Conservation (phyloP, 2,113 vertebrate species). For the human region GRCh38 chr2:144349501-144350000, state of each 20-base stretch:
- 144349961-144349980: slow-evolving; percentile 52
- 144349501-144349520: not conserved
- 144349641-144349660: not conserved
- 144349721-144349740: not conserved
- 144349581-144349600: not conserved
- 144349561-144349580: not conserved
- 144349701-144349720: not conserved
- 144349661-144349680: not conserved
- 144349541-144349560: not conserved
- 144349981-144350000: slow-evolving; percentile 31
- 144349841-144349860: slow-evolving; percentile 58
- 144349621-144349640: not conserved
- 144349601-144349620: not conserved
- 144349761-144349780: not conserved
- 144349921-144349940: slow-evolving; percentile 60
- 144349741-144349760: not conserved
- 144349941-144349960: slow-evolving; percentile 56
- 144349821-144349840: slow-evolving; percentile 39
- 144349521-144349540: not conserved
- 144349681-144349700: not conserved
- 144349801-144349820: not conserved
- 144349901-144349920: slow-evolving; percentile 48
- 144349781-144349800: not conserved
- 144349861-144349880: slow-evolving; percentile 54
- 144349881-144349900: slow-evolving; percentile 61